phyloP scores from a whole-genome alignment of 2,113 vertebrate species.

The Trogon melanurus region DNA sequence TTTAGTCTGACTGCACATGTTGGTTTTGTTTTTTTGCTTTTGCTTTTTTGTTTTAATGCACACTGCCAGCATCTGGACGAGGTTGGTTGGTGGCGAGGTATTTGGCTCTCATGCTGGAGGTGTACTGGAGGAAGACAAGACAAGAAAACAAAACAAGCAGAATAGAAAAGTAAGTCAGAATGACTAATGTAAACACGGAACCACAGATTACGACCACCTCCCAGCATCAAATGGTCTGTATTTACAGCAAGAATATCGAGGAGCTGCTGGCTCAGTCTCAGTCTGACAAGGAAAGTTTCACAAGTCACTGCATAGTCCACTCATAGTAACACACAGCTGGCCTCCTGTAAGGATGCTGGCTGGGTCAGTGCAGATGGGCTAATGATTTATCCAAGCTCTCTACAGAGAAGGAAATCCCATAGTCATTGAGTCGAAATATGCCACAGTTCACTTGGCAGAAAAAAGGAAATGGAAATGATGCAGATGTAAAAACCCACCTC shows the following conservation, averaged over 20 bases:
- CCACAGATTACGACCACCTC: not conserved
- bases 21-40: slow-evolving; percentile 46
- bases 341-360: not conserved
- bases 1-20: slow-evolving; percentile 27
- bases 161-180: slow-evolving; percentile 41
- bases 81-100: slow-evolving; percentile 95
- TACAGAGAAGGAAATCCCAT: not conserved
- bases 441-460: not conserved
- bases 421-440: not conserved
- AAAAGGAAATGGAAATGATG: not conserved
- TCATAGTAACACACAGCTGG: not conserved
- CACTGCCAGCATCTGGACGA: slow-evolving; percentile 88
- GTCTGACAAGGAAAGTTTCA: not conserved
- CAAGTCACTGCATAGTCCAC: not conserved
- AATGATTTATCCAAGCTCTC: not conserved
- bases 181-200: not conserved
- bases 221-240: not conserved
- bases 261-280: not conserved
- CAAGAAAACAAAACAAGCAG: slow-evolving; percentile 3
- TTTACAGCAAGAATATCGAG: not conserved
- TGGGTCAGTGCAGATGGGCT: not conserved
- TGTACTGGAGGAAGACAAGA: slow-evolving; percentile 86
- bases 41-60: slow-evolving; percentile 75
- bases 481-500: not conserved
- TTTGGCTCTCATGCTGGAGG: slow-evolving; percentile 99